Evolutionary conservation across 2,888 invertebrate genomes (phyloP).

Genomic region (Ichneumoninae sp.): DNA sequence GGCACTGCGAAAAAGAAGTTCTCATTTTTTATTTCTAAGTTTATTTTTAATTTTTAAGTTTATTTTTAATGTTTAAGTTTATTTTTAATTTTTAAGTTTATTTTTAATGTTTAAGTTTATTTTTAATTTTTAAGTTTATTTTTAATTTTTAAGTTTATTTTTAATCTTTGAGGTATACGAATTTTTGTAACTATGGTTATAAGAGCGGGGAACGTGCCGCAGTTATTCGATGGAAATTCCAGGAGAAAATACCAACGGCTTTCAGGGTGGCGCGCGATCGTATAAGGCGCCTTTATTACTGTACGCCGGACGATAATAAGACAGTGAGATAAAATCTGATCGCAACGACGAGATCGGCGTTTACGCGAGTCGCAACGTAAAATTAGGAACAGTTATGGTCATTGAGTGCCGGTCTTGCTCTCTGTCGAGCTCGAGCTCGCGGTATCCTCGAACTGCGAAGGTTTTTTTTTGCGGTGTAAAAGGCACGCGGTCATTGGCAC

Average conservation of each 20-base stretch:
- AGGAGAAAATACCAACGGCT: slow-evolving; percentile 28
- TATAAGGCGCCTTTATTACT: slow-evolving; percentile 43
- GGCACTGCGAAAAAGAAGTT: not conserved
- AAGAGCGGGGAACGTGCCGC: not conserved
- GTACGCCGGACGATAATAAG: slow-evolving; percentile 52
- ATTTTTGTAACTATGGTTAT: not conserved
- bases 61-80: not conserved
- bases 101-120: not conserved
- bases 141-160: not conserved
- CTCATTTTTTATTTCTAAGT: not conserved
- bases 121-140: not conserved
- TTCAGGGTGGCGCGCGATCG: slow-evolving; percentile 18
- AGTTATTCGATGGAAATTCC: slow-evolving; percentile 20
- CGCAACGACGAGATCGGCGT: slow-evolving; percentile 55
- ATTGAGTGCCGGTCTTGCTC: slow-evolving; percentile 17
- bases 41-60: too few relatives aligned
- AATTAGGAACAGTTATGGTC: slow-evolving; percentile 65
- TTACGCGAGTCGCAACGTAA: slow-evolving; percentile 59
- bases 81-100: not conserved
- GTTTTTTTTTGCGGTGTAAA: slow-evolving; percentile 39
- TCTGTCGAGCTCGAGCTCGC: slow-evolving; percentile 13
- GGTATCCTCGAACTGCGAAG: slow-evolving; percentile 28
- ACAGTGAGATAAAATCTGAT: slow-evolving; percentile 64
- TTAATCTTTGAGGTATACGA: not conserved
- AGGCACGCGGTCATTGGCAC: slow-evolving; percentile 60